These are phyloP conservation scores for Ginglymostoma cirratum DNA, from an alignment of 2,113 vertebrate species.

Conservation along the genomic window DNA sequence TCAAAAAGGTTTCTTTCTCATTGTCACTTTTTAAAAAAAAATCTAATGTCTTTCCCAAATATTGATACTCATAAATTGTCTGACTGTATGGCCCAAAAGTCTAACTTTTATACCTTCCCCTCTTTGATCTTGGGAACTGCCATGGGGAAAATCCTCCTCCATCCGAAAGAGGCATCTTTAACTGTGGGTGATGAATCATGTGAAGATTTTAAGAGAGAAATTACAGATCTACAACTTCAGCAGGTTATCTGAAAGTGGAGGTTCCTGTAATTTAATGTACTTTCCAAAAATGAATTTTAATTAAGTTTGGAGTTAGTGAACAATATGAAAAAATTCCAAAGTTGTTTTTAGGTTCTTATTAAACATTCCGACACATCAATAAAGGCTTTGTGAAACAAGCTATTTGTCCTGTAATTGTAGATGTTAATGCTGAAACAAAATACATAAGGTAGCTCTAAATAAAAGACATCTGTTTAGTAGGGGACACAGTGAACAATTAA, in stretches of 20 bases:
- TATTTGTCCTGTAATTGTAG: conserved; percentile 34
- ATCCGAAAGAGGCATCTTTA: not conserved
- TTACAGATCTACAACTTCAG: not conserved
- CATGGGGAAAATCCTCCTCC: not conserved
- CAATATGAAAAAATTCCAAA: conserved; percentile 4
- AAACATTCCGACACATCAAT: conserved; percentile 20
- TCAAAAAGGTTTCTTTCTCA: not conserved
- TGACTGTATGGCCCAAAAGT: not conserved
- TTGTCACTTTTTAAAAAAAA: not conserved
- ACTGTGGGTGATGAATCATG: not conserved
- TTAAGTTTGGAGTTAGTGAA: conserved; percentile 4
- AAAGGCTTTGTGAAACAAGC: conserved; percentile 12
- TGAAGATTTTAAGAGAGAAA: not conserved
- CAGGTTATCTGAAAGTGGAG: not conserved
- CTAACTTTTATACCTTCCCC: not conserved
- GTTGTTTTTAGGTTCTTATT: conserved; percentile 2
- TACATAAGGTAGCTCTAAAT: conserved; percentile 13
- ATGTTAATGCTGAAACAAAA: conserved; percentile 33
- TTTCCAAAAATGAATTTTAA: not conserved
- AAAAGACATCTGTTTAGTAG: conserved; percentile 28
- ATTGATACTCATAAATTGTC: not conserved
- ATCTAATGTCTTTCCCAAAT: not conserved
- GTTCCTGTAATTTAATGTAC: not conserved
- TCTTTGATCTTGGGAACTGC: not conserved
- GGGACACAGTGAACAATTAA: conserved; percentile 30